These are phyloP conservation scores for Eupithecia subumbrata DNA, from an alignment of 2,888 invertebrate genomes.

Conservation along the genomic window DNA sequence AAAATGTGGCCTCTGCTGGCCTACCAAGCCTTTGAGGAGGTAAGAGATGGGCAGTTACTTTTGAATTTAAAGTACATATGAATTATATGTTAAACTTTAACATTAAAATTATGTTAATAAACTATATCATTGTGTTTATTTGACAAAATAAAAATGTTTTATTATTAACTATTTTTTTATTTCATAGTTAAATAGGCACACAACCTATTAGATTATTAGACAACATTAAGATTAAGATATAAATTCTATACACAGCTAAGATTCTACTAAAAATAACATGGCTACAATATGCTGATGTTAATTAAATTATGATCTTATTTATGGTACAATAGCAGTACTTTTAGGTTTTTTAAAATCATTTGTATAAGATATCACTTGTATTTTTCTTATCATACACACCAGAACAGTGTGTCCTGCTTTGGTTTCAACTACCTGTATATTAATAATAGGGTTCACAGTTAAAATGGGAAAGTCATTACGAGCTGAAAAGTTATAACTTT, in stretches of 20 bases:
- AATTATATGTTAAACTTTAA: too few relatives aligned
- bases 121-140: too few relatives aligned
- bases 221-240: neutral
- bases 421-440: slow-evolving; percentile 65
- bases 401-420: slow-evolving; percentile 66
- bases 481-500: slow-evolving; percentile 68
- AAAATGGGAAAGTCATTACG: slow-evolving; percentile 62
- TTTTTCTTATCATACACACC: slow-evolving; percentile 73
- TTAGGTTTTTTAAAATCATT: slow-evolving; percentile 55
- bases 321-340: slow-evolving; percentile 44
- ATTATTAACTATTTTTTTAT: neutral
- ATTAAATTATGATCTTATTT: neutral
- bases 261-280: neutral
- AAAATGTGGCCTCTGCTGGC: too few relatives aligned
- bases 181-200: neutral
- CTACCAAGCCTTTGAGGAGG: too few relatives aligned
- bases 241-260: neutral
- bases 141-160: neutral
- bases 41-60: too few relatives aligned
- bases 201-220: neutral
- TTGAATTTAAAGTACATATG: too few relatives aligned
- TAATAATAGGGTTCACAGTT: slow-evolving; percentile 62
- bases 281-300: neutral
- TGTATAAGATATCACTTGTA: slow-evolving; percentile 62
- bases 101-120: too few relatives aligned